phyloP scores from a whole-genome alignment of 2,888 invertebrate genomes.

The Nemotelus nigrinus region DNA sequence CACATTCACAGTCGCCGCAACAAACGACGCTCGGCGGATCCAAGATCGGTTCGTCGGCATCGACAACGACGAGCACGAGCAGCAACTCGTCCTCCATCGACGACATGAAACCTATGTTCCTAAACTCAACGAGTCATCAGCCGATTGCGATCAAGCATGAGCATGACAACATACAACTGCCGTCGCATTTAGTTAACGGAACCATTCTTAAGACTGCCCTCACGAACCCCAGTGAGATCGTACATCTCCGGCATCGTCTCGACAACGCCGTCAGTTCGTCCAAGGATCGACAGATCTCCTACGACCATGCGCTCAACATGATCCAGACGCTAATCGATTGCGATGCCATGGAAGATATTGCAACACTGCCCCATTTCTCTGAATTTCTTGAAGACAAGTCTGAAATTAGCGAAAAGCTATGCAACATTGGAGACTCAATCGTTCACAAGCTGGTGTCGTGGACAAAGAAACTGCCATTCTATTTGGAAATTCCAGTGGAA shows the following conservation, averaged over 20 bases:
- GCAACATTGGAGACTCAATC: conserved; percentile 97
- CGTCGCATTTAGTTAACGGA: conserved; percentile 87
- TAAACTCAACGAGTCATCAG: conserved; percentile 58
- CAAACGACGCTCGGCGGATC: conserved; percentile 57
- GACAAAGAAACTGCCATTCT: conserved; percentile 98
- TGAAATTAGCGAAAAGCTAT: conserved; percentile 90
- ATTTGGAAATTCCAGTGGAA: conserved; percentile 94
- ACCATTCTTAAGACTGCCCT: conserved; percentile 94
- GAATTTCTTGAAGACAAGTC: conserved; percentile 91
- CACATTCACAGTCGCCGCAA: conserved; percentile 57
- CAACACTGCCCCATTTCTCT: conserved; percentile 89
- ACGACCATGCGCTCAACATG: conserved; percentile 87
- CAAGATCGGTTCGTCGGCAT: conserved; percentile 33
- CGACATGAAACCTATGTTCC: conserved; percentile 56
- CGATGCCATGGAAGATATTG: conserved; percentile 96
- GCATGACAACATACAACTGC: conserved; percentile 61
- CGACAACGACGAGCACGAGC: conserved; percentile 31
- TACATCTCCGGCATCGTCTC: conserved; percentile 85
- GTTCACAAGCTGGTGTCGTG: conserved; percentile 98
- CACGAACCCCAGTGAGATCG: conserved; percentile 93
- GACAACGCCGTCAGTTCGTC: conserved; percentile 90
- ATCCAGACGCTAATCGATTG: conserved; percentile 94
- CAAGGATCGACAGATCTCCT: conserved; percentile 82
- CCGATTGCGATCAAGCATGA: conserved; percentile 62
- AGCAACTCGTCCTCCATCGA: conserved; percentile 38